phyloP scores from a whole-genome alignment of 2,797 vertebrate genomes.

The Rhabdophis nuchalis region DNA sequence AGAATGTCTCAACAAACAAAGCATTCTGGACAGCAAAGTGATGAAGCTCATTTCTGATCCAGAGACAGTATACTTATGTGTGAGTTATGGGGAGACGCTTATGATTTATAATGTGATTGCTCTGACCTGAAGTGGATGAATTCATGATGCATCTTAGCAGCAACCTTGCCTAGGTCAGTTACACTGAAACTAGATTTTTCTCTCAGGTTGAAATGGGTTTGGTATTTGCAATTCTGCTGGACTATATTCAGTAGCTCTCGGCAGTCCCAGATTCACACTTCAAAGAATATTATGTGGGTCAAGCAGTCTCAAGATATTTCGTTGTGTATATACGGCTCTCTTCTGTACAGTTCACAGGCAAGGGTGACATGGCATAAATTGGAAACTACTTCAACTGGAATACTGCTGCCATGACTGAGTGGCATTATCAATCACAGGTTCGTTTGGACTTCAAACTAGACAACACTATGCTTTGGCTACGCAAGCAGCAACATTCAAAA shows the following conservation, averaged over 20 bases:
- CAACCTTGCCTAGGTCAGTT: not conserved
- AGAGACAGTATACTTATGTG: not conserved
- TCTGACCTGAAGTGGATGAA: not conserved
- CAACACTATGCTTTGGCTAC: not conserved
- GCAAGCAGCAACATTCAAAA: not conserved
- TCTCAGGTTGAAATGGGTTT: not conserved
- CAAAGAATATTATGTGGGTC: not conserved
- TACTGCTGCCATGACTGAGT: not conserved
- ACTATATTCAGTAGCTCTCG: not conserved
- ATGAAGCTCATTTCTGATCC: not conserved
- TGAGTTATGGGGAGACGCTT: not conserved
- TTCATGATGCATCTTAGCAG: not conserved
- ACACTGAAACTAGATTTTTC: not conserved
- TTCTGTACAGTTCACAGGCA: not conserved
- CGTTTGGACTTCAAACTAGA: not conserved
- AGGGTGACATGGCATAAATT: not conserved
- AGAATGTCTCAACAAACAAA: not conserved
- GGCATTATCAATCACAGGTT: not conserved
- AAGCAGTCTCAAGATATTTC: not conserved
- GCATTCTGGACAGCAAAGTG: not conserved
- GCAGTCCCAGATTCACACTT: not conserved
- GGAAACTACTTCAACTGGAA: not conserved
- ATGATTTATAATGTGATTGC: not conserved
- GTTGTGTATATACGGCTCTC: not conserved
- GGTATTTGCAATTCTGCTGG: not conserved